Percentiles rank a stretch among this genome's conserved stretches.
Conservation (phyloP, 2,888 invertebrate species). For the Microctonus aethiopoides region DNA sequence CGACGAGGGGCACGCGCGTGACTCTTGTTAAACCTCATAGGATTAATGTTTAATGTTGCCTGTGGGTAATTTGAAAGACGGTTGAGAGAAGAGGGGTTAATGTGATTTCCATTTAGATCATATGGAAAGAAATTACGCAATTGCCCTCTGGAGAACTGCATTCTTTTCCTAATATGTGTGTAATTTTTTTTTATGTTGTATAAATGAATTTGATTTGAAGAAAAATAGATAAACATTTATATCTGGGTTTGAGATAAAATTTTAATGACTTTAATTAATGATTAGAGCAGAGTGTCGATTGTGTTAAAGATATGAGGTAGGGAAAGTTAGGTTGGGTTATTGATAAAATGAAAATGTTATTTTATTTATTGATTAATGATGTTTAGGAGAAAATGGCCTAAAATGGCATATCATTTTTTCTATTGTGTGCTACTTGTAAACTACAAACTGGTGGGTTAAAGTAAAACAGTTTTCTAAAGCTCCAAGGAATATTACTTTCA, state of each 20-base stretch:
- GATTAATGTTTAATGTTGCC: slow-evolving; percentile 16
- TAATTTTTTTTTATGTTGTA: background rate
- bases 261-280: no score
- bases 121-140: slow-evolving; percentile 7
- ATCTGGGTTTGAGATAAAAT: background rate
- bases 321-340: no score
- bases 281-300: no score
- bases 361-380: no score
- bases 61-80: slow-evolving; percentile 13
- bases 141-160: slow-evolving; percentile 12
- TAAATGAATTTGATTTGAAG: background rate
- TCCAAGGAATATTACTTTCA: no score
- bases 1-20: slow-evolving; percentile 1
- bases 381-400: no score
- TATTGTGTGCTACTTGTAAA: no score
- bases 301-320: no score
- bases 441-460: no score
- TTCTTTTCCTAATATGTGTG: slow-evolving; percentile 23
- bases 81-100: background rate
- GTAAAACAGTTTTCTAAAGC: no score
- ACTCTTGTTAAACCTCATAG: slow-evolving; percentile 10
- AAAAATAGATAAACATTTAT: background rate
- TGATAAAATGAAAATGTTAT: no score
- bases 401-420: no score
- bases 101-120: background rate